phyloP scores from a whole-genome alignment of 2,797 vertebrate species.

The Xiphorhynchus erythropygius region DNA sequence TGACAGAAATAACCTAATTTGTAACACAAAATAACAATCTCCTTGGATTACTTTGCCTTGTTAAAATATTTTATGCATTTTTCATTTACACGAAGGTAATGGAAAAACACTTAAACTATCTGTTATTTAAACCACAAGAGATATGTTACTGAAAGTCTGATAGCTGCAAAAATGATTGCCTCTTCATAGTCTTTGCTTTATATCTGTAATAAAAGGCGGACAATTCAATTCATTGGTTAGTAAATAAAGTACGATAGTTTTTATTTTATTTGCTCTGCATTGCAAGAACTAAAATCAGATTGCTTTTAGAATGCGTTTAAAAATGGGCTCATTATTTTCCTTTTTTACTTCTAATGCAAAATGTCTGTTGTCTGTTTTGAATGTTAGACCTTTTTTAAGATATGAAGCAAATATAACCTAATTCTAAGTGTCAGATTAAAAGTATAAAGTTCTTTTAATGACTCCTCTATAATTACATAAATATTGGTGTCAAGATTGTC shows the following conservation, averaged over 20 bases:
- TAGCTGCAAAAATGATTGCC: slow-evolving; percentile 92
- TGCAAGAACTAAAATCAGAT: slow-evolving; percentile 78
- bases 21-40: slow-evolving; percentile 87
- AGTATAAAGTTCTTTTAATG: slow-evolving; percentile 54
- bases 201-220: slow-evolving; percentile 91
- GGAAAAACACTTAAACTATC: slow-evolving; percentile 89
- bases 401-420: slow-evolving; percentile 59
- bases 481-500: slow-evolving; percentile 38
- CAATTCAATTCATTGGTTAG: slow-evolving; percentile 93
- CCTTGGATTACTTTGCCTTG: slow-evolving; percentile 85
- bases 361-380: slow-evolving; percentile 63
- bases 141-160: slow-evolving; percentile 89
- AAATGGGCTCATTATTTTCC: slow-evolving; percentile 73
- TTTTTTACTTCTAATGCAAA: slow-evolving; percentile 63
- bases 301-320: slow-evolving; percentile 79
- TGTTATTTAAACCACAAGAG: slow-evolving; percentile 94
- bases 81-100: slow-evolving; percentile 87
- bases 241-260: slow-evolving; percentile 87
- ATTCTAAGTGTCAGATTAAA: slow-evolving; percentile 64
- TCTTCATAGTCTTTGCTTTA: slow-evolving; percentile 93
- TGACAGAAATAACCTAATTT: slow-evolving; percentile 89
- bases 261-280: slow-evolving; percentile 80
- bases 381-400: slow-evolving; percentile 36
- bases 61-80: slow-evolving; percentile 89
- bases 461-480: slow-evolving; percentile 56